Conservation (phyloP, 2,888 invertebrate species). For the Lepidochrysops patricia region DNA sequence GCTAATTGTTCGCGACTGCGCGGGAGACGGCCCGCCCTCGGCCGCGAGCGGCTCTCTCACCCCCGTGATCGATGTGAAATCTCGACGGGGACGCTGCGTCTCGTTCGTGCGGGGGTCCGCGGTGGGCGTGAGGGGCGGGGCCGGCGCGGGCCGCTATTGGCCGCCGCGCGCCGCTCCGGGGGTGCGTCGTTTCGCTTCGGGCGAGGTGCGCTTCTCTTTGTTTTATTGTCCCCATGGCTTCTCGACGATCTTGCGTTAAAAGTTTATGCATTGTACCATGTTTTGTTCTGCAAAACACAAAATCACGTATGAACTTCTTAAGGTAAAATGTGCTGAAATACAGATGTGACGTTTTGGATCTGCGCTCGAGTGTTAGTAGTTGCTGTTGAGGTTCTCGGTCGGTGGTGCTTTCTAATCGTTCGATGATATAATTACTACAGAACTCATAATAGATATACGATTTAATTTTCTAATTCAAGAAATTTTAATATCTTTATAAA, state of each 20-base stretch:
- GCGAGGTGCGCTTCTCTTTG: constrained; percentile 67
- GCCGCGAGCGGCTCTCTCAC: constrained; percentile 56
- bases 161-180: constrained; percentile 29
- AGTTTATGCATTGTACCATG: constrained; percentile 73
- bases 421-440: background rate
- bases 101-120: constrained; percentile 44
- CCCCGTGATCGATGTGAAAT: constrained; percentile 67
- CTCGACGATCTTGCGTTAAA: constrained; percentile 72
- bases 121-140: constrained; percentile 32
- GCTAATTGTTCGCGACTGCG: constrained; percentile 72
- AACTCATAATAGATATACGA: no score
- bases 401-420: constrained; percentile 15
- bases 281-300: constrained; percentile 69
- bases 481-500: no score
- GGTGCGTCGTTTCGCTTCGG: constrained; percentile 45
- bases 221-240: constrained; percentile 73
- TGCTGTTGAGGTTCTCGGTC: constrained; percentile 29
- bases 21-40: constrained; percentile 62
- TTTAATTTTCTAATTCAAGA: no score
- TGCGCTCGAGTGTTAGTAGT: constrained; percentile 40
- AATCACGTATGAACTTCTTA: constrained; percentile 67
- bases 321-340: constrained; percentile 54
- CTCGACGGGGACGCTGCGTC: constrained; percentile 63
- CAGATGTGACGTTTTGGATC: constrained; percentile 41
- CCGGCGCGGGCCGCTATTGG: constrained; percentile 30